These are phyloP conservation scores for Cataglyphis albicans DNA, from an alignment of 2,888 invertebrate genomes.

Conservation along the genomic window DNA sequence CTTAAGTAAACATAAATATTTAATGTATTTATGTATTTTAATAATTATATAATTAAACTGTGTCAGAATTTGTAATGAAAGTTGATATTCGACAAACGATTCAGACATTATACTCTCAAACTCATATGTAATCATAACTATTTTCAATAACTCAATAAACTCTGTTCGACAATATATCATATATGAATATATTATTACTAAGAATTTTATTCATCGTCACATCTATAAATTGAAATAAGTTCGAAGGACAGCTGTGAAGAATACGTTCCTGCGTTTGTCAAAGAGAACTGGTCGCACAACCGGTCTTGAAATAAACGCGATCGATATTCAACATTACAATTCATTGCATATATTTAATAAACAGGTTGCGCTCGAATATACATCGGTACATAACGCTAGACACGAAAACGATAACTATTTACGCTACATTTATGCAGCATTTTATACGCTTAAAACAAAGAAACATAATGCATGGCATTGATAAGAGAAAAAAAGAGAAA, in stretches of 20 bases:
- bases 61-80: neutral
- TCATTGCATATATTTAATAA: conserved; percentile 40
- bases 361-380: conserved; percentile 15
- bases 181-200: neutral
- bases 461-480: conserved; percentile 11
- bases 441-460: neutral
- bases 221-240: conserved; percentile 41
- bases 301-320: conserved; percentile 52
- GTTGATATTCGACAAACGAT: neutral
- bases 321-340: conserved; percentile 46
- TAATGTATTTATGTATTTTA: too few species aligned
- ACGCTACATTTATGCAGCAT: neutral
- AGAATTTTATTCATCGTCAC: conserved; percentile 18
- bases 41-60: neutral
- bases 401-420: conserved; percentile 11
- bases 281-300: conserved; percentile 45
- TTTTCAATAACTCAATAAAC: conserved; percentile 39
- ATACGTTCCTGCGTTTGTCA: conserved; percentile 40
- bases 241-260: conserved; percentile 29
- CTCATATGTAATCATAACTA: neutral
- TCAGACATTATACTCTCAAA: conserved; percentile 13
- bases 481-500: conserved; percentile 1
- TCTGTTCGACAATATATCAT: neutral
- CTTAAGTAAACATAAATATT: conserved; percentile 2
- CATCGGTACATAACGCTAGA: conserved; percentile 1